Conservation (phyloP, 2,888 invertebrate genomes). For the Eumacrocentrus americanus region DNA sequence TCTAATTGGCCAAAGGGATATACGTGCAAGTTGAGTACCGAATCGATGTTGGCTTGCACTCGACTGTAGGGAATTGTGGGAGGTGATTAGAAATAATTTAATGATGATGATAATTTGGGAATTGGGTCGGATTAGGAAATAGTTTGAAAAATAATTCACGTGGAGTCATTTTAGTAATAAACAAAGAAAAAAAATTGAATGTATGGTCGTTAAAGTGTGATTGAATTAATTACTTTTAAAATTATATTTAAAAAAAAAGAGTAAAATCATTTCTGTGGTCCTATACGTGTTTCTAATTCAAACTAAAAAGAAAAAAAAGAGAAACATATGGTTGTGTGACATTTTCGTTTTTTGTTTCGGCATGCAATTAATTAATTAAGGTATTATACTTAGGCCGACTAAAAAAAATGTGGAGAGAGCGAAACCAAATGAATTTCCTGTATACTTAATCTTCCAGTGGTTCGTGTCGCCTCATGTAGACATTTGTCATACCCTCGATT, state of each 20-base stretch:
- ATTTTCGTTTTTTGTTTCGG: conserved; percentile 9
- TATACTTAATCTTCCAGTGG: conserved; percentile 13
- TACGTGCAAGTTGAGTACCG: conserved; percentile 13
- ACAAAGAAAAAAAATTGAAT: too few species aligned
- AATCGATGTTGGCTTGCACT: conserved; percentile 12
- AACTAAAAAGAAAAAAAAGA: conserved; percentile 3
- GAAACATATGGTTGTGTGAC: not conserved
- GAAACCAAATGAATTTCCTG: not conserved
- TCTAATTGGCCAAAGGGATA: not conserved
- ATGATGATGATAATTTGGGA: not conserved
- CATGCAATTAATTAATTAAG: conserved; percentile 2
- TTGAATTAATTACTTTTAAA: too few species aligned
- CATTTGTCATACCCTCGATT: not conserved
- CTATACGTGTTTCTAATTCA: not conserved
- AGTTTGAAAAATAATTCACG: not conserved
- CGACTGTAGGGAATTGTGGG: not conserved
- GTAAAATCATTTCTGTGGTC: too few species aligned
- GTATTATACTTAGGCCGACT: not conserved
- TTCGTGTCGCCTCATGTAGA: conserved; percentile 15
- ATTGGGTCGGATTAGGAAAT: not conserved
- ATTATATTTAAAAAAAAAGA: too few species aligned
- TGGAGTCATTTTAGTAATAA: too few species aligned
- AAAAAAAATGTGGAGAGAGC: not conserved
- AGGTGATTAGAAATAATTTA: not conserved
- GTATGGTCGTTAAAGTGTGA: too few species aligned